Evolutionary conservation across 2,797 vertebrate genomes (phyloP).

Genomic region (Sciurus vulgaris): DNA sequence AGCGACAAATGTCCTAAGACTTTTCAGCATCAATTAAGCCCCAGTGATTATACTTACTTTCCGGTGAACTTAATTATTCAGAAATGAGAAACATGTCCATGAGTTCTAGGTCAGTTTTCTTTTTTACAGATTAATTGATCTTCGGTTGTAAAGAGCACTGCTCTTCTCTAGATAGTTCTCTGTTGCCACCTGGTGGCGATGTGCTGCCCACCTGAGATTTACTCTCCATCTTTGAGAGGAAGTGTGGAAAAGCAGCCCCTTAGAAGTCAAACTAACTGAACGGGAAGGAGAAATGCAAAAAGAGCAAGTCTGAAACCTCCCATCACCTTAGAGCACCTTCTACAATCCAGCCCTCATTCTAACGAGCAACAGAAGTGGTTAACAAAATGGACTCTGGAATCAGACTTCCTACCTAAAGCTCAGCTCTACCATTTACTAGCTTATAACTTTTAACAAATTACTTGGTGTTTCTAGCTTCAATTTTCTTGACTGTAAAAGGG

Average conservation of each 20-base stretch:
- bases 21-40: constrained; percentile 40
- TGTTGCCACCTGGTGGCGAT: constrained; percentile 56
- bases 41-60: constrained; percentile 26
- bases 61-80: constrained; percentile 49
- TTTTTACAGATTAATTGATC: not conserved
- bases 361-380: not conserved
- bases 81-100: constrained; percentile 37
- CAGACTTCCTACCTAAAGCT: not conserved
- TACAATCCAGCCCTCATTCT: too few species aligned
- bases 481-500: not conserved
- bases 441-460: not conserved
- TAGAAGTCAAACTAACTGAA: not conserved
- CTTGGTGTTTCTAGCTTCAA: not conserved
- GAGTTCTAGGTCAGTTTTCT: constrained; percentile 1
- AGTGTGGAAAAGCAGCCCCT: not conserved
- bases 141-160: not conserved
- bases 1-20: constrained; percentile 6
- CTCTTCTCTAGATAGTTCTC: not conserved
- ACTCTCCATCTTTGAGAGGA: not conserved
- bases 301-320: not conserved
- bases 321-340: too few species aligned
- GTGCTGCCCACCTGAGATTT: not conserved
- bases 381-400: not conserved
- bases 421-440: not conserved
- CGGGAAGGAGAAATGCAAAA: not conserved